Evolutionary conservation across 1,140 invertebrate genomes (phyloP), one percentile per base, ranked within the genome.

Genomic region (Pemphigus obesinymphae): DNA sequence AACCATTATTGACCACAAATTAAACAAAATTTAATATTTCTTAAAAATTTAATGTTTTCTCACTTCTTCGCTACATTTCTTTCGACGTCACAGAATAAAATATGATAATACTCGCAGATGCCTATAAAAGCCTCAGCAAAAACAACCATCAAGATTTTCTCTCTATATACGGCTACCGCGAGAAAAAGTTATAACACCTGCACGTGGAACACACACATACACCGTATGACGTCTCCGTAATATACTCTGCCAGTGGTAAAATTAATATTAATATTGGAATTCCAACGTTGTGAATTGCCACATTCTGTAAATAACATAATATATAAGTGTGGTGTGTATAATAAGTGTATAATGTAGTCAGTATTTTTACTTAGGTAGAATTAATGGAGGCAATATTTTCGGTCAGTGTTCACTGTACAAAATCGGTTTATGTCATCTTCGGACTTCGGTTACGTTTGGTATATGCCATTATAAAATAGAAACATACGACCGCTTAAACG

Each of bases 381-480:
- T 75, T 53, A 75, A 75, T 53, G 29, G 17, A 50, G 17, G 45
- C 29, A n/a, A 53, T 53, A 55, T 75, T 50, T 75, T 75, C 17
- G 29, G 70, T 73, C 15, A 43, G 17, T 29, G 15, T 70, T 45
- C 13, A 10, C 23, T 13, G 23, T 7, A 43, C 40, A 17, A 70
- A 26, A 70, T 70, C 15, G 13, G 37, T 70, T 17, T 29, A 43
- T 29, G 68, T 70, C 37, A 7, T 26, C 40, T 70, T 40, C 11
- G 40, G 40, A 2, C 31, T 23, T 23, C 11, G 29, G 55, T 61
- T 23, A 26, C 23, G 40, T 61, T 17, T 68, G 23, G 15, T 37
- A 37, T 68, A 11, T 13, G 2, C 34, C 31, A 23, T 68, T 68
- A 31, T 40, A 2, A 37, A 68, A 66, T 17, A 3, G 63, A 40